Base-by-base conservation (phyloP, 2,797 vertebrate genomes). In the Gephyroberyx darwinii region DNA sequence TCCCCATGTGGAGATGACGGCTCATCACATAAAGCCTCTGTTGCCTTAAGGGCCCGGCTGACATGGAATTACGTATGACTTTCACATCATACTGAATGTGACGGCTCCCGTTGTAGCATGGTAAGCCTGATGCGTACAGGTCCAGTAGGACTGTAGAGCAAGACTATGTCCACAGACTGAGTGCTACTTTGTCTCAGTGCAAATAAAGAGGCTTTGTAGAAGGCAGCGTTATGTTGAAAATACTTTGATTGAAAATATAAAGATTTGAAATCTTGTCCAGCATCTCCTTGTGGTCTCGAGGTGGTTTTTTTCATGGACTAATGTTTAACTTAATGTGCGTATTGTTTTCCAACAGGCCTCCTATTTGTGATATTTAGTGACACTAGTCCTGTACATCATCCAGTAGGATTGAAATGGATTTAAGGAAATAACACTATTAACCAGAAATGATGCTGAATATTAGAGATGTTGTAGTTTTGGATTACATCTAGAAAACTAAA, bases 1-100 rank as follows among this genome's bases (percentile, higher is more conserved):
- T 93, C 68, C 92, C 90, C 22, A 91, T 93, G 92, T 92, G 90
- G 92, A 88, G 90, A 72, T 93, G 87, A 92, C 86, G 71, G 33
- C 57, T 2, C 43, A 41, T 56, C 35, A 20, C 14, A 66, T 12
- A 14, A n/a, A 57, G 52, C 47, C 43, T 55, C 50, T 26, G 14
- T 57, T 2, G 58, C 52, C 68, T 35, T 26, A 2, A 26, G 26
- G 26, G 26, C 26, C 26, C 60, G 75, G 59, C 67, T 30, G 20
- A 61, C 63, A 33, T 20, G n/a, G 55, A 56, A 41, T 69, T 39
- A 60, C 33, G 41, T 12, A 12, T 26, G 10, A 26, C 47, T 14
- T 61, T 20, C 8, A 7, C 8, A 16, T 69, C 26, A 35, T 0
- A 20, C 13, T 26, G 9, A 74, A 47, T 13, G 1, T 65, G 61